These are phyloP conservation scores for Caenorhabditis latens DNA, from an alignment of 1,140 invertebrate species.

Conservation along the genomic window DNA sequence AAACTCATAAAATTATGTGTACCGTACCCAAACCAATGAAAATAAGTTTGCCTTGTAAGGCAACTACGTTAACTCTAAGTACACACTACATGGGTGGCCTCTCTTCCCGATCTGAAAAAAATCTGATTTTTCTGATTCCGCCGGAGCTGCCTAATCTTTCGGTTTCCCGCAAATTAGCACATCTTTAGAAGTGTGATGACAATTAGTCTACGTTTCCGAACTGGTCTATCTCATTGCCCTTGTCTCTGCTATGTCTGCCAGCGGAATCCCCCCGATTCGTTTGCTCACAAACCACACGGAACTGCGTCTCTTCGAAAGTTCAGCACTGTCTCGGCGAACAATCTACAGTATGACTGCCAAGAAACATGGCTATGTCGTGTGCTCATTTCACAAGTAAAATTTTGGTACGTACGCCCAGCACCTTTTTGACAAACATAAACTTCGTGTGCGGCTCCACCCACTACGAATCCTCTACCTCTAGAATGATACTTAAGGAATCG, in stretches of 20 bases:
- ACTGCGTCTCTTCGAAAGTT: neutral
- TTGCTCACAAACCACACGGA: constrained; percentile 15
- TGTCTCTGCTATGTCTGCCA: constrained; percentile 17
- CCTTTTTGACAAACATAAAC: constrained; percentile 52
- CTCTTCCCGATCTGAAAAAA: neutral
- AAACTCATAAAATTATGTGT: too few species aligned
- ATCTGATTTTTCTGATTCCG: neutral
- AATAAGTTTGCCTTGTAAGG: neutral
- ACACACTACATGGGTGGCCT: constrained; percentile 11
- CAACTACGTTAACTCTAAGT: constrained; percentile 6
- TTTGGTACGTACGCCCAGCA: constrained; percentile 34
- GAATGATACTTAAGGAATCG: constrained; percentile 37
- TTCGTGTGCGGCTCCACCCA: constrained; percentile 8
- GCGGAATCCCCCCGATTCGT: constrained; percentile 24
- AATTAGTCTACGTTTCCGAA: constrained; percentile 9
- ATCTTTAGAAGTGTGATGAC: constrained; percentile 3
- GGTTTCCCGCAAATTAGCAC: neutral
- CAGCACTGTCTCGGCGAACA: neutral
- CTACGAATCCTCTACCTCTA: constrained; percentile 9
- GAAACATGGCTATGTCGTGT: constrained; percentile 45
- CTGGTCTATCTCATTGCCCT: constrained; percentile 17
- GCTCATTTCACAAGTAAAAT: constrained; percentile 48
- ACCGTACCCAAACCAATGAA: too few species aligned
- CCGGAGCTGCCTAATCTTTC: neutral
- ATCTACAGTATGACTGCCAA: constrained; percentile 13